A percentile compares a stretch with the other conserved stretches of the same genome.
These are phyloP conservation scores for Orthosia incerta DNA, from an alignment of 2,888 invertebrate genomes.

Conservation along the genomic window DNA sequence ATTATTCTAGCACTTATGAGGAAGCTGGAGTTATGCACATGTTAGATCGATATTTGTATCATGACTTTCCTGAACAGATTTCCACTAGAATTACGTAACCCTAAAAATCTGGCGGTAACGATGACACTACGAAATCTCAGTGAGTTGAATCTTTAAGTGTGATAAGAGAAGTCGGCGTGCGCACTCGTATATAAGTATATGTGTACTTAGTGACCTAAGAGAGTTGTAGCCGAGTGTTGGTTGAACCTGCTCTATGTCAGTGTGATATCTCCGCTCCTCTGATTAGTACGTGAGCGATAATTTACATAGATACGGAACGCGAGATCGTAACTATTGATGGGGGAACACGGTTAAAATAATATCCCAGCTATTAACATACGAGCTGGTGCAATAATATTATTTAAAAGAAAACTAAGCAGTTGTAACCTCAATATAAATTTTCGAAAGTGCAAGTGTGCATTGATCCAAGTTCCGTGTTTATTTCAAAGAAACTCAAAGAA, in stretches of 20 bases:
- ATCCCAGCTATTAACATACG: background rate
- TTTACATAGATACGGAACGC: background rate
- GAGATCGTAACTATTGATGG: background rate
- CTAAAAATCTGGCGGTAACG: constrained; percentile 27
- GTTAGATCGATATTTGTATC: background rate
- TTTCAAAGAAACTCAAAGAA: background rate
- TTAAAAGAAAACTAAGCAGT: background rate
- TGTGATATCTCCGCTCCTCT: constrained; percentile 21
- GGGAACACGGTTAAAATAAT: constrained; percentile 10
- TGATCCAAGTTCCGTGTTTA: background rate
- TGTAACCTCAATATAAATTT: background rate
- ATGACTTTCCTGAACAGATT: background rate
- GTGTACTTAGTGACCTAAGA: background rate
- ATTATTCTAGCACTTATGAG: too few relatives aligned
- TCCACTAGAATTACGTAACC: constrained; percentile 14
- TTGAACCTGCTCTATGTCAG: constrained; percentile 26
- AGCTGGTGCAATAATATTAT: background rate
- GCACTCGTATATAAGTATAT: background rate
- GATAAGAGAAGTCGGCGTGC: constrained; percentile 13
- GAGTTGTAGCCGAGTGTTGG: constrained; percentile 5
- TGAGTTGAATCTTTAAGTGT: constrained; percentile 2
- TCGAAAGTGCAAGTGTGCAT: background rate
- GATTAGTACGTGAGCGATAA: constrained; percentile 17
- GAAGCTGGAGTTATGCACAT: too few relatives aligned
- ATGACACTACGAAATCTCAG: constrained; percentile 31